These are phyloP conservation scores for Pangasius sanitwongsei DNA, from an alignment of 2,797 vertebrate species.

Conservation along the genomic window DNA sequence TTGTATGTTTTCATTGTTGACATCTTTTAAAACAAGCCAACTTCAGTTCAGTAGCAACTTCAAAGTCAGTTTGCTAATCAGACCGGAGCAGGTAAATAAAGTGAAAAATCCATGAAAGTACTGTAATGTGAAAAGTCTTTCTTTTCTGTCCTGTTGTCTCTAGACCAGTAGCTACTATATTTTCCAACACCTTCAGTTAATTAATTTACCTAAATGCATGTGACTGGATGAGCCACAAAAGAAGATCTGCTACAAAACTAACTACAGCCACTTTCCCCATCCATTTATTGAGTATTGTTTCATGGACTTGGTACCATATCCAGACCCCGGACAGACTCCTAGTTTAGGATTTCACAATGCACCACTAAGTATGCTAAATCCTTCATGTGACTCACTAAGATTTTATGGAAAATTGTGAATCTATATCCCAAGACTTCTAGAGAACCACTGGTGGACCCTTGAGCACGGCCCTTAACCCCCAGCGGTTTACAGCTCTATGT, in stretches of 20 bases:
- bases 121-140: neutral
- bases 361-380: neutral
- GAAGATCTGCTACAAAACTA: neutral
- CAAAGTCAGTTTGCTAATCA: neutral
- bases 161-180: neutral
- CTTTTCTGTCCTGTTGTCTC: neutral
- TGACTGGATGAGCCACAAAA: neutral
- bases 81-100: neutral
- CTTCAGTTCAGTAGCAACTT: no score
- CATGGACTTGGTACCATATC: neutral
- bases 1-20: neutral
- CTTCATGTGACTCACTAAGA: neutral
- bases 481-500: neutral
- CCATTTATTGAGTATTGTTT: neutral
- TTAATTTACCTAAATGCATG: neutral
- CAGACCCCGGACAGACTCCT: neutral
- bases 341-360: neutral
- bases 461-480: neutral
- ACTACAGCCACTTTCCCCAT: neutral
- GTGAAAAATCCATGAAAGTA: neutral
- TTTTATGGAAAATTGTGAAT: neutral
- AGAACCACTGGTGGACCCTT: neutral
- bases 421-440: no score
- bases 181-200: neutral
- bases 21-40: neutral